Conservation (phyloP, 2,797 vertebrate genomes). For the Alcedo quadribrachys region DNA sequence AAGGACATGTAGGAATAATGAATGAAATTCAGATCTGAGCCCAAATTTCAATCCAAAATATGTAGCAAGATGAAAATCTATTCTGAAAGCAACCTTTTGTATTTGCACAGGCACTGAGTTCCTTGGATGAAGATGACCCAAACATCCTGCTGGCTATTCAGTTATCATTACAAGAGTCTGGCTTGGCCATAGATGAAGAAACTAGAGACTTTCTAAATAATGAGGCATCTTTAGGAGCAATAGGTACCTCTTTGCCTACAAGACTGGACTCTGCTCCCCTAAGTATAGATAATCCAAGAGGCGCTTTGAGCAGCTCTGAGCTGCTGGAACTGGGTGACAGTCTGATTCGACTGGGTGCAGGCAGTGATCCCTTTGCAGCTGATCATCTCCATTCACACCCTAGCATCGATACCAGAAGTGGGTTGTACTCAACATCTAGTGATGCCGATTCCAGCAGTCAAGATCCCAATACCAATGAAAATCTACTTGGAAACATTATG, state of each 20-base stretch:
- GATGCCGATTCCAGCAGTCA: constrained; percentile 85
- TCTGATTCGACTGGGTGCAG: constrained; percentile 85
- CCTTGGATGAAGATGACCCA: constrained; percentile 96
- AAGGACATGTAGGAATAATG: not conserved
- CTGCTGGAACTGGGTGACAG: constrained; percentile 92
- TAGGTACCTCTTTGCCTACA: constrained; percentile 94
- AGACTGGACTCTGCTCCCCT: constrained; percentile 85
- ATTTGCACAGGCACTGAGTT: constrained; percentile 86
- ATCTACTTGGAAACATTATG: constrained; percentile 98
- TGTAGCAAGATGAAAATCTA: not conserved
- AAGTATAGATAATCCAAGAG: constrained; percentile 83
- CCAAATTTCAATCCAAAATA: not conserved
- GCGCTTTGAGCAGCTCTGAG: constrained; percentile 93
- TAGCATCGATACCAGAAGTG: constrained; percentile 78
- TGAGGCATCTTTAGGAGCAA: constrained; percentile 91
- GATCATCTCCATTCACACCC: constrained; percentile 81
- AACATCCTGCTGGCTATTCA: constrained; percentile 99
- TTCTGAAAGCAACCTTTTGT: constrained; percentile 41
- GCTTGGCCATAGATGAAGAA: constrained; percentile 83
- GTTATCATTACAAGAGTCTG: constrained; percentile 95
- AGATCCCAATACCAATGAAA: constrained; percentile 85
- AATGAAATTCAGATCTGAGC: not conserved
- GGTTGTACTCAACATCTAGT: constrained; percentile 84
- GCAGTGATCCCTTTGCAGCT: constrained; percentile 77
- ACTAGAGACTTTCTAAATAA: constrained; percentile 85